Percentiles rank a stretch among this genome's conserved stretches.
Evolutionary conservation across 2,888 invertebrate genomes (phyloP).

Genomic region (Argynnis bischoffii): DNA sequence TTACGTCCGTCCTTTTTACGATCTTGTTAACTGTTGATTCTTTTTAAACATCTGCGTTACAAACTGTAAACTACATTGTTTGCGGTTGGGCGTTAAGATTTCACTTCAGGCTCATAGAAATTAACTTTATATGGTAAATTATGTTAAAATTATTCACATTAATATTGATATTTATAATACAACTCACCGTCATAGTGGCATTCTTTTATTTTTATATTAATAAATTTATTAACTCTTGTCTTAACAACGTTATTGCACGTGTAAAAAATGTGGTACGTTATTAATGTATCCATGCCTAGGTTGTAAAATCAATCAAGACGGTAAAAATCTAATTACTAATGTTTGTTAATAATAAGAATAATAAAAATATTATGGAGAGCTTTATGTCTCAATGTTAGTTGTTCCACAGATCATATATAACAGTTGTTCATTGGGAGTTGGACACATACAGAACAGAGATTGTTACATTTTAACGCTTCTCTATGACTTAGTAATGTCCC

Average conservation of each 20-base stretch:
- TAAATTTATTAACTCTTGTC: too few relatives aligned
- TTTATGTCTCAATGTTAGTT: too few relatives aligned
- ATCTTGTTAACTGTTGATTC: slow-evolving; percentile 79
- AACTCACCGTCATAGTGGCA: too few relatives aligned
- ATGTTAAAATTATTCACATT: too few relatives aligned
- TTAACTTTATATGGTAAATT: not conserved
- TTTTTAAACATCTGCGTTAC: slow-evolving; percentile 78
- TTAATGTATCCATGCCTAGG: not conserved
- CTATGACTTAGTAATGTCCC: not conserved
- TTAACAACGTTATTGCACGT: not conserved
- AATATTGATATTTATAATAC: not conserved
- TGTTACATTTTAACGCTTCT: slow-evolving; percentile 11
- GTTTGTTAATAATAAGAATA: too few relatives aligned
- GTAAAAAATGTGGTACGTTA: too few relatives aligned
- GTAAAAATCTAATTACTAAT: too few relatives aligned
- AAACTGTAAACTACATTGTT: slow-evolving; percentile 78
- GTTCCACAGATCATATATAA: too few relatives aligned
- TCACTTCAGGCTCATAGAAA: slow-evolving; percentile 40
- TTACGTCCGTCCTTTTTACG: slow-evolving; percentile 76
- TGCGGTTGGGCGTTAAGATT: slow-evolving; percentile 62
- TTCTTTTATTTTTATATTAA: too few relatives aligned
- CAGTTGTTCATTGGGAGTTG: too few relatives aligned
- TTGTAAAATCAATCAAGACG: not conserved
- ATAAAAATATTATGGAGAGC: not conserved
- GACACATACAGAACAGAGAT: not conserved